These are phyloP conservation scores for Oopsacas minuta DNA, from an alignment of 37 sponge, comb jelly and placozoan species.

Conservation along the genomic window DNA sequence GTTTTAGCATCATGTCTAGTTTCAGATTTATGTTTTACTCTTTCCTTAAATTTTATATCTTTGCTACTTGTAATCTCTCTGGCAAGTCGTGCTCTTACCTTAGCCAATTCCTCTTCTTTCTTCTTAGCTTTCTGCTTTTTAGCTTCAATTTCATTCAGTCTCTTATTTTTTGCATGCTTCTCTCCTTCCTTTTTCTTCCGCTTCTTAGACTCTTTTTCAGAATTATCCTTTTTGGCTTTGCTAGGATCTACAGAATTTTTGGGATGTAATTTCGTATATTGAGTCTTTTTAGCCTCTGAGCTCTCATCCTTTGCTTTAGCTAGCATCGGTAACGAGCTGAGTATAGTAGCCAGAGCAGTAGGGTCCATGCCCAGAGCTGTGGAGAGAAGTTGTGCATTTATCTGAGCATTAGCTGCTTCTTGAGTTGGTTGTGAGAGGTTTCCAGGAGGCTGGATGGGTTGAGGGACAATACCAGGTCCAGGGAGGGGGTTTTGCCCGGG, in stretches of 20 bases:
- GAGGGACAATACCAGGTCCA: background rate
- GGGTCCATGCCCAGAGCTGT: background rate
- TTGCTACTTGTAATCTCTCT: background rate
- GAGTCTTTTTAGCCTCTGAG: background rate
- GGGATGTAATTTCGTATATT: background rate
- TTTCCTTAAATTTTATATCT: background rate
- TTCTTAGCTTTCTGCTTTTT: constrained; percentile 6
- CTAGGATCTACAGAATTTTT: background rate
- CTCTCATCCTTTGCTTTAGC: background rate
- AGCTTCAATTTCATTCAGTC: background rate
- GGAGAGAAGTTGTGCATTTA: background rate
- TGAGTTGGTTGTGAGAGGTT: background rate
- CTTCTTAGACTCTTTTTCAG: background rate
- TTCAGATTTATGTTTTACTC: background rate
- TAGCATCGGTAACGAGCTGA: background rate
- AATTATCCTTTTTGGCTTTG: background rate
- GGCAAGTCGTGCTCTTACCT: background rate
- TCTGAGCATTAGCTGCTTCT: background rate
- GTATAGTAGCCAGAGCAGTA: background rate
- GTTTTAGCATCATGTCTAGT: background rate
- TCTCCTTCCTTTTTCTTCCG: background rate
- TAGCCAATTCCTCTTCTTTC: background rate
- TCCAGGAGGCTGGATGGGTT: background rate
- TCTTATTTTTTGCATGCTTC: background rate
- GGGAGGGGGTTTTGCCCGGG: background rate